These are phyloP conservation scores for Paradoxurus hermaphroditus DNA, from an alignment of 2,113 vertebrate species.

Conservation along the genomic window DNA sequence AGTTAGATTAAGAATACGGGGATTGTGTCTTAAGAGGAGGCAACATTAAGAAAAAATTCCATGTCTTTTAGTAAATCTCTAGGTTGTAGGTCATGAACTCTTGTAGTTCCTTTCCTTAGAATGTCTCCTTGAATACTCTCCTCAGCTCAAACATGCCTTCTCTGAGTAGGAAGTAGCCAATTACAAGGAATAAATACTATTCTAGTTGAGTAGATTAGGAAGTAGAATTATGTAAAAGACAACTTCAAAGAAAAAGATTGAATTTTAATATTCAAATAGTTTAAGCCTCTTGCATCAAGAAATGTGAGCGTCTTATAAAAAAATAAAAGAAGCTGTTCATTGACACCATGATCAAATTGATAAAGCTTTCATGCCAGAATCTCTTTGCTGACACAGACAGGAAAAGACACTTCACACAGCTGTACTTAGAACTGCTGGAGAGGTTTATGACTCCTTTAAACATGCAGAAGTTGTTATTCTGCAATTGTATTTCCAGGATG, in stretches of 20 bases:
- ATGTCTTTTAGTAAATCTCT: not conserved
- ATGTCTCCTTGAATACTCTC: not conserved
- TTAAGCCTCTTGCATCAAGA: constrained; percentile 55
- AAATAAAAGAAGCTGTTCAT: not conserved
- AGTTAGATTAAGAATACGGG: not conserved
- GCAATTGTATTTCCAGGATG: constrained; percentile 76
- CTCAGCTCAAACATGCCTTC: not conserved
- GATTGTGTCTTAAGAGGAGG: not conserved
- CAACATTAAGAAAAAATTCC: not conserved
- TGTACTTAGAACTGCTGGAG: constrained; percentile 51
- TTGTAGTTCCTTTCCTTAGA: not conserved
- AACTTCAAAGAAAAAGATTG: constrained; percentile 27
- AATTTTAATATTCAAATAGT: constrained; percentile 62
- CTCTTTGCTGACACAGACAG: not conserved
- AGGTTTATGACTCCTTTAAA: constrained; percentile 74
- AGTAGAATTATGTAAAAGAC: not conserved
- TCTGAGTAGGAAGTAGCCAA: not conserved
- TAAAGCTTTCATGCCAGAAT: not conserved
- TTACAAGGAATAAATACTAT: not conserved
- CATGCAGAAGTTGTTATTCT: constrained; percentile 70
- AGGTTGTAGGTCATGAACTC: not conserved
- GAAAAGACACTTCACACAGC: not conserved
- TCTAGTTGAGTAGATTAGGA: not conserved
- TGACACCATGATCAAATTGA: not conserved
- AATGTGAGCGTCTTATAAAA: constrained; percentile 23